Evolutionary conservation across 1,140 invertebrate species (phyloP), one percentile per base, ranked within the genome.

Genomic region (Temnothorax longispinosus): DNA sequence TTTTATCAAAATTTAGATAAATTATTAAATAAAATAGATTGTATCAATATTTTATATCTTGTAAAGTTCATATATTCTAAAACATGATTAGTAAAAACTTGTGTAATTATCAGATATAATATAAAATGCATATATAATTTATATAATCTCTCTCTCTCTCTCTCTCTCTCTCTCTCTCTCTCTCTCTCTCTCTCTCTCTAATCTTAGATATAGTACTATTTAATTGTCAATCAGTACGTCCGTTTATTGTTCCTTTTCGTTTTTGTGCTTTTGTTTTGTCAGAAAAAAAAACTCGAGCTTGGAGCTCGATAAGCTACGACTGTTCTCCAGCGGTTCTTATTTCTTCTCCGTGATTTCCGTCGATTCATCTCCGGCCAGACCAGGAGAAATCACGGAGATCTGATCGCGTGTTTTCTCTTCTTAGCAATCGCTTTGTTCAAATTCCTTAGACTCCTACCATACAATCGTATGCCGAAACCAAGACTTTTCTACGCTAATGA

Each of bases 241-340:
- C 41, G 27, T 74, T 75, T 84, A 84, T 84, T 44, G 52, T 84
- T 74, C 18, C 13, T 74, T 15, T 38, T 38, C 0, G 15, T 52
- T 82, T 15, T 72, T 15, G 67, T 72, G 18, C 54, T 84, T 75
- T 75, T 75, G 41, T 84, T 75, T 75, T 69, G 56, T 54, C 3
- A 72, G 35, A 50, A 75, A 84, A 80, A 84, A 84, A 84, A 84
- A 27, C 13, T 82, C 52, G 67, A 82, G 80, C 41, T 84, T 74
- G 38, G 18, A 82, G 27, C 41, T 60, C 54, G 69, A 62, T 27
- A 75, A 84, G 32, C 58, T 84, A 84, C 80, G 54, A 56, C 41
- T n/a, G 27, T 38, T 78, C 47, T 85, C 21, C 52, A 41, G 47
- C 47, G 44, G 54, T 85, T 78, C 50, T 85, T 85, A 76, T 85